phyloP scores from a whole-genome alignment of 1,140 invertebrate genomes.

The Dreissena polymorpha region DNA sequence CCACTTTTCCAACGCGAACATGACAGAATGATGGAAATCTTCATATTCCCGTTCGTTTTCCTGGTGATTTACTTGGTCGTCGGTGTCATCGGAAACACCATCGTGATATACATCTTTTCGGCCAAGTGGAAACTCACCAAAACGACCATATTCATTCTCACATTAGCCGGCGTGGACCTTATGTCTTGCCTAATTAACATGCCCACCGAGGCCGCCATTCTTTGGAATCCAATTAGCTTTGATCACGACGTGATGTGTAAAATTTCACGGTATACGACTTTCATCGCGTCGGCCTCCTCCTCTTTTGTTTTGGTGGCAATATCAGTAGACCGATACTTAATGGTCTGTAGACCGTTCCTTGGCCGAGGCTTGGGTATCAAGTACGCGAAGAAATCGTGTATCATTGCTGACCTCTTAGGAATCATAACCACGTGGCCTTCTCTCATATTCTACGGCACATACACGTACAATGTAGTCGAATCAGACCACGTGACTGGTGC shows the following conservation, averaged over 20 bases:
- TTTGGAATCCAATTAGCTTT: slow-evolving; percentile 41
- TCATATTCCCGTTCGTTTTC: slow-evolving; percentile 48
- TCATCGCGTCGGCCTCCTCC: slow-evolving; percentile 28
- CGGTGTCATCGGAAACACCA: slow-evolving; percentile 45
- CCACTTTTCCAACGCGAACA: slow-evolving; percentile 19
- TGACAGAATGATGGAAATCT: slow-evolving; percentile 17
- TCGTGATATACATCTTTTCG: slow-evolving; percentile 48
- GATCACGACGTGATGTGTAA: slow-evolving; percentile 54
- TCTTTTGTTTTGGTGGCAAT: slow-evolving; percentile 48
- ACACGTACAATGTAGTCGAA: slow-evolving; percentile 5
- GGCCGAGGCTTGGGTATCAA: slow-evolving; percentile 25
- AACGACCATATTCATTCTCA: slow-evolving; percentile 48
- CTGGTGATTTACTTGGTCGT: slow-evolving; percentile 47
- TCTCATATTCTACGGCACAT: slow-evolving; percentile 50
- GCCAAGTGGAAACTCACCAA: slow-evolving; percentile 46
- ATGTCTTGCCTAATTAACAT: slow-evolving; percentile 50
- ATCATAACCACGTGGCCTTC: slow-evolving; percentile 43
- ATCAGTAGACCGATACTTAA: slow-evolving; percentile 46
- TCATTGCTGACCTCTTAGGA: slow-evolving; percentile 26
- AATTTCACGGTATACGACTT: slow-evolving; percentile 43
- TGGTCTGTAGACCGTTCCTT: slow-evolving; percentile 47
- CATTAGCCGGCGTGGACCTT: slow-evolving; percentile 37
- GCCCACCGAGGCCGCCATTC: slow-evolving; percentile 48
- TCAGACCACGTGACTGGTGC: slow-evolving; percentile 6
- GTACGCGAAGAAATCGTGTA: slow-evolving; percentile 43